Base-by-base conservation (phyloP, 1,140 invertebrate species). In the Drosophila orena region DNA sequence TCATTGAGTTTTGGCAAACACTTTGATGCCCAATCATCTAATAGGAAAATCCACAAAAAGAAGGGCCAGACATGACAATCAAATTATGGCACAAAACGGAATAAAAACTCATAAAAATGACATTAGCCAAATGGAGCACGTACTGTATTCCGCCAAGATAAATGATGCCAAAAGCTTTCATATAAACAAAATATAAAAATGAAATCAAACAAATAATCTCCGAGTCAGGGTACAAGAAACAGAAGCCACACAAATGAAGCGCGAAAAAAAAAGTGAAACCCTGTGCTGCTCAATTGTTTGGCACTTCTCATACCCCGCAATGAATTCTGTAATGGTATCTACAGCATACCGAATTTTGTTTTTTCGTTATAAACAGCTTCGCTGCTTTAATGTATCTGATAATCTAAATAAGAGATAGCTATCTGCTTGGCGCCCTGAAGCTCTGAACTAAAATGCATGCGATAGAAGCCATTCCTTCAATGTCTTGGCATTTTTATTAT, bases 121-220 rank as follows among this genome's bases (percentile, higher is more conserved):
- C 74, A 77, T 77, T 77, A 77, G 73, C 37, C 76, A 78, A 78
- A 78, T 72, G 75, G 68, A 61, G 68, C 77, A 79, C 77, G 77
- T 79, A 65, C 44, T 35, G 40, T 20, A 27, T 38, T 14, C 30
- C 15, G 57, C 30, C 34, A 60, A 52, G 54, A 52, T 43, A 47
- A 68, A 40, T 49, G 37, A 49, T 57, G 46, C 56, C 44, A 50
- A 55, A 30, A 46, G 52, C 59, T 64, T 44, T 8, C 46, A 42
- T 52, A 64, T 77, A 77, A 80, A 85, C 61, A 65, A 83, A 79
- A 76, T 53, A 70, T 64, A 42, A 80, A 85, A 79, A 65, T 79
- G 59, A 60, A 86, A 80, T 85, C 62, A 62, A 80, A 68, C 56
- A 77, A 71, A 62, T 68, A 79, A 75, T 79, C 62, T 79, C 62